Base-by-base conservation (phyloP, 1,140 invertebrate species). In the Solenopsis invicta region DNA sequence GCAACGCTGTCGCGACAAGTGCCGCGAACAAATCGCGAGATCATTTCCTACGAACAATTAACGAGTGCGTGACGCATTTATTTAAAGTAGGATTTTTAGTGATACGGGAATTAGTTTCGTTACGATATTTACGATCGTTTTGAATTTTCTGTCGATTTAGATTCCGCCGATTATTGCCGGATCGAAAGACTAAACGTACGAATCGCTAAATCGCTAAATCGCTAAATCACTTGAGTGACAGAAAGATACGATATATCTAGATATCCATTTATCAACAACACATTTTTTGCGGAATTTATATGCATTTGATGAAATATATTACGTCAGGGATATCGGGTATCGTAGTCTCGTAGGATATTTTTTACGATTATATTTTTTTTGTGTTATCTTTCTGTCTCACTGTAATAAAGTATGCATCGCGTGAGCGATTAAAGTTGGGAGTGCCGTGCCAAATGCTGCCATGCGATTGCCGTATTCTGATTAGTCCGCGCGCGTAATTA, bases 391-490 rank as follows among this genome's bases (percentile, higher is more conserved):
- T 66, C 34, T 18, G 34, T 66, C 62, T 41, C 62, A 41, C n/a
- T 41, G 34, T 8, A 66, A 66, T 66, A 66, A 66, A 41, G 18
- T 66, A 41, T 41, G 62, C 62, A 66, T 66, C 62, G 62, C 62
- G 34, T 66, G 62, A 66, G 62, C 34, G 34, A 66, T 66, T 66
- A 66, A 66, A 18, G 16, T 41, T 9, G 18, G 62, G 62, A 66
- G 62, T 66, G 62, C 62, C 62, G 37, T 41, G 34, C 62, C 16
- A 66, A 66, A 41, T 66, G 18, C 34, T 10, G 9, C 5, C 61
- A 18, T 66, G 62, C 62, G 62, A 66, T n/a, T 34, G 29, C 10
- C 18, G 62, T 41, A 41, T 66, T 41, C 18, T 66, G 62, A 66
- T 66, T 66, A 66, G 62, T 12, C 1, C n/a, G 37, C 9, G 64